A percentile compares a stretch with the other conserved stretches of the same genome.
phyloP scores from a whole-genome alignment of 1,140 invertebrate species.

The Triops longicaudatus region DNA sequence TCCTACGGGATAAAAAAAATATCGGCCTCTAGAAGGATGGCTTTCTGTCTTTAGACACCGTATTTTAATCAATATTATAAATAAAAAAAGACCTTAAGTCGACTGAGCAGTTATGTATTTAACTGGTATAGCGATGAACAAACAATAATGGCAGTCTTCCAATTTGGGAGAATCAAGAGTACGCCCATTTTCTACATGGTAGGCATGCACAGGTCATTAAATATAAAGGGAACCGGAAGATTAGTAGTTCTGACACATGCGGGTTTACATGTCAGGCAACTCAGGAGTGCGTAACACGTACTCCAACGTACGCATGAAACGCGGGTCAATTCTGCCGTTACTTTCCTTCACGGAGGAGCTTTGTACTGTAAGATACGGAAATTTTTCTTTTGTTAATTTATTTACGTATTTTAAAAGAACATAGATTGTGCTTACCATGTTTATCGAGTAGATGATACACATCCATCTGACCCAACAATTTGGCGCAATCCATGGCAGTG shows the following conservation, averaged over 20 bases:
- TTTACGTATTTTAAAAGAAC: background rate
- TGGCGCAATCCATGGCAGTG: background rate
- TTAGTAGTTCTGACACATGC: background rate
- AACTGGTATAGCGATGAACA: background rate
- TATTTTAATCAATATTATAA: background rate
- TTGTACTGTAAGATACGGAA: background rate
- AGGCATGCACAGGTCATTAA: background rate
- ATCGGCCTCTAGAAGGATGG: background rate
- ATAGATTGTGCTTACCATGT: background rate
- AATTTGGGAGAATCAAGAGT: no score
- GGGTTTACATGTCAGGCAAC: background rate
- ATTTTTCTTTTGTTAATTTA: no score
- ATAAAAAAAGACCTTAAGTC: background rate
- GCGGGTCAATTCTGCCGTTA: background rate
- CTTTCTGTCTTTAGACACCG: background rate
- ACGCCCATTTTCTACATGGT: background rate
- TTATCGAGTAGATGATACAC: background rate
- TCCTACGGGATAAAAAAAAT: background rate
- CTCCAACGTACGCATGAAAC: background rate
- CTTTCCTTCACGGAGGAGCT: background rate
- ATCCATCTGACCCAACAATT: background rate
- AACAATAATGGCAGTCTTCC: no score
- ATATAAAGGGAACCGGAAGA: background rate
- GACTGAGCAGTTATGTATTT: conserved; percentile 1
- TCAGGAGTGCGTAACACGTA: background rate